Conservation (phyloP, 1,140 invertebrate species). For the Platyscapa corneri region DNA sequence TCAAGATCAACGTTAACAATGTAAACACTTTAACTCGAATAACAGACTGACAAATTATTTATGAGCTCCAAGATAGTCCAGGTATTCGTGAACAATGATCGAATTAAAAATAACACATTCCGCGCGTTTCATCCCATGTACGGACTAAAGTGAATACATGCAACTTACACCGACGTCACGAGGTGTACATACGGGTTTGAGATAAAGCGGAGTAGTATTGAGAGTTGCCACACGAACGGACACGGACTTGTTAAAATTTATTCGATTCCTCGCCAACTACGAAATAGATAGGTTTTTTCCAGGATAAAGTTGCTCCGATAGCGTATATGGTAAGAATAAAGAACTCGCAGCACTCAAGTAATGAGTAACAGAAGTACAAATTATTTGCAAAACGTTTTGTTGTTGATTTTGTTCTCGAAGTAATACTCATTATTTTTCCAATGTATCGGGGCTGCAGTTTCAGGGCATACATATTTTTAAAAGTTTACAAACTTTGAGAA, state of each 20-base stretch:
- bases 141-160: neutral
- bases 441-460: neutral
- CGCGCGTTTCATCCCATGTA: conserved; percentile 27
- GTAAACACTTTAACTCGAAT: conserved; percentile 15
- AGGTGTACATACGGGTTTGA: neutral
- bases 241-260: conserved; percentile 20
- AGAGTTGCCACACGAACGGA: neutral
- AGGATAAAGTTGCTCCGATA: neutral
- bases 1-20: conserved; percentile 26
- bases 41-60: conserved; percentile 47
- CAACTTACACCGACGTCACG: neutral
- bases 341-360: neutral
- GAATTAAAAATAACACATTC: conserved; percentile 46
- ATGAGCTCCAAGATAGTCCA: conserved; percentile 29
- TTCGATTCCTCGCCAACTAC: neutral
- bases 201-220: conserved; percentile 23
- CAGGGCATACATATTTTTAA: neutral
- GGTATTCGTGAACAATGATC: conserved; percentile 19
- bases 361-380: neutral
- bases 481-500: no score
- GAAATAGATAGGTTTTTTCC: conserved; percentile 28
- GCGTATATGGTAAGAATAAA: neutral
- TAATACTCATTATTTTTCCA: neutral
- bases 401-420: neutral
- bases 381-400: neutral